These are phyloP conservation scores for Chamaetylas fuelleborni DNA, from an alignment of 2,113 vertebrate genomes.

Conservation along the genomic window DNA sequence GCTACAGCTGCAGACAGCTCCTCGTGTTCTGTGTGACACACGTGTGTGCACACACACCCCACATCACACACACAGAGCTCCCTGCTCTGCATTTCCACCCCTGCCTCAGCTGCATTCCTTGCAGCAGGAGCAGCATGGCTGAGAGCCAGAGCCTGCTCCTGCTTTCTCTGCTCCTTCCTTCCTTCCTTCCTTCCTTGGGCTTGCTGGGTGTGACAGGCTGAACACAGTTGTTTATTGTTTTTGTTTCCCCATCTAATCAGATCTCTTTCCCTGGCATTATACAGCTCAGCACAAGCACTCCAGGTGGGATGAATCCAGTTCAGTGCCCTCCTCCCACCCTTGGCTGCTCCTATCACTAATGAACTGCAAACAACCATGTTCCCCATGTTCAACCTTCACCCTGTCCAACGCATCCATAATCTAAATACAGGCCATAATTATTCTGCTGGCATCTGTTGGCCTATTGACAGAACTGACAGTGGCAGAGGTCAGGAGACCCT, in stretches of 20 bases:
- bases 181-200: neutral
- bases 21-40: neutral
- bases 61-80: neutral
- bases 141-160: neutral
- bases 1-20: neutral
- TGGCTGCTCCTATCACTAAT: constrained; percentile 52
- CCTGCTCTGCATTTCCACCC: neutral
- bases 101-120: neutral
- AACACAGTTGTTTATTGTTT: neutral
- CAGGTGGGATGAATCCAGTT: constrained; percentile 57
- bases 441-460: constrained; percentile 18
- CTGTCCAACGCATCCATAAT: constrained; percentile 40
- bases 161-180: neutral
- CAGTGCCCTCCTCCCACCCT: constrained; percentile 44
- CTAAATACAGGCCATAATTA: constrained; percentile 63
- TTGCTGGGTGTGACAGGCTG: neutral
- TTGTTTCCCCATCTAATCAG: constrained; percentile 39
- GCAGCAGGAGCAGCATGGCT: neutral
- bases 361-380: constrained; percentile 65
- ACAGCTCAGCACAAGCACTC: constrained; percentile 38
- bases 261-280: constrained; percentile 33
- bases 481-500: constrained; percentile 50
- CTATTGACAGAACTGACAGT: constrained; percentile 44
- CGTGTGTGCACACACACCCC: neutral
- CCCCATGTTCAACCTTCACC: constrained; percentile 56